Evolutionary conservation across 2,797 vertebrate species (phyloP).

Genomic region (Rhinophrynus dorsalis): DNA sequence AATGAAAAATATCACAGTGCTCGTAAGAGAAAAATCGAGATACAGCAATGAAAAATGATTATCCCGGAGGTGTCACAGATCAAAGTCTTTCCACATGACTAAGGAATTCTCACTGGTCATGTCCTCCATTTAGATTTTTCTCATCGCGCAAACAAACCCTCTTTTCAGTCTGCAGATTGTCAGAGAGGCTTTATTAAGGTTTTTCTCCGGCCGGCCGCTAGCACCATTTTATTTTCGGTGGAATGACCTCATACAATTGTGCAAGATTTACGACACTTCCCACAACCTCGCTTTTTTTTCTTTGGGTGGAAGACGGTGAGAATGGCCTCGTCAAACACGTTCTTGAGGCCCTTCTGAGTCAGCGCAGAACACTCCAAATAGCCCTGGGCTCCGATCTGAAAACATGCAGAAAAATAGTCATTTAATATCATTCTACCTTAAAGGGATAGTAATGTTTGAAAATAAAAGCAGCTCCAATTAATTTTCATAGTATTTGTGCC

Average conservation of each 20-base stretch:
- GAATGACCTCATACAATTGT: conserved; percentile 68
- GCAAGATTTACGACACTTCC: conserved; percentile 69
- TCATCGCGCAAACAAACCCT: conserved; percentile 21
- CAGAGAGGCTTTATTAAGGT: background rate
- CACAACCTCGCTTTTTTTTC: conserved; percentile 74
- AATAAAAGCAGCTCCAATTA: too few species aligned
- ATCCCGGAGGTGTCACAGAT: conserved; percentile 56
- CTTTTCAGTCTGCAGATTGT: background rate
- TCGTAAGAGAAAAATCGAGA: conserved; percentile 48
- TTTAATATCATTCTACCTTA: too few species aligned
- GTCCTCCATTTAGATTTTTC: conserved; percentile 49
- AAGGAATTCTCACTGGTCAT: conserved; percentile 52
- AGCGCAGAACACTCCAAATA: conserved; percentile 85
- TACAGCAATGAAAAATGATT: conserved; percentile 36
- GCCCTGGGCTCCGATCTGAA: conserved; percentile 84
- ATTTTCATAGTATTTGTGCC: too few species aligned
- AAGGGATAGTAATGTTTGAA: too few species aligned
- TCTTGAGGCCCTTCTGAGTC: conserved; percentile 85
- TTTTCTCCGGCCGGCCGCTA: conserved; percentile 12
- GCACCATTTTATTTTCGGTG: background rate
- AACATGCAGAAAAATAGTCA: conserved; percentile 14
- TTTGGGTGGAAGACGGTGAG: conserved; percentile 85
- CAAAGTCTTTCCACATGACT: conserved; percentile 4
- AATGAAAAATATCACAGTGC: background rate
- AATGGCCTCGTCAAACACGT: conserved; percentile 86